Conservation (phyloP, 1,140 invertebrate species). For the Wiebesia pumilae region DNA sequence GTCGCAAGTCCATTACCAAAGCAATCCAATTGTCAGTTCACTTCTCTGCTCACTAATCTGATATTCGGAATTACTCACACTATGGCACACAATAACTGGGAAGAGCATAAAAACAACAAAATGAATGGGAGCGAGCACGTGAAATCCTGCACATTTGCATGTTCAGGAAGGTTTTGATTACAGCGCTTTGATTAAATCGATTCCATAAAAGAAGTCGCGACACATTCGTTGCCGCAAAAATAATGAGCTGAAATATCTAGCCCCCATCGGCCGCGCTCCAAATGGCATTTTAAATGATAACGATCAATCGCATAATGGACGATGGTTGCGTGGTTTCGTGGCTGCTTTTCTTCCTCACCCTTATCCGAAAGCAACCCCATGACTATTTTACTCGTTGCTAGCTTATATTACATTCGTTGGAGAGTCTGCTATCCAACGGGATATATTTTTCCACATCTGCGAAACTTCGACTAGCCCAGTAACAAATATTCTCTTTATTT, state of each 20-base stretch:
- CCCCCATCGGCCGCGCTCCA: neutral
- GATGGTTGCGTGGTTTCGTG: neutral
- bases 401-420: neutral
- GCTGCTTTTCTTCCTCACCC: neutral
- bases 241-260: conserved; percentile 25
- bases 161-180: neutral
- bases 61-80: neutral
- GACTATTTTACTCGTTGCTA: neutral
- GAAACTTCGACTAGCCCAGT: neutral
- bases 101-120: neutral
- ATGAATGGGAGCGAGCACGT: neutral
- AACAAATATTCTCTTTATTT: too few relatives aligned
- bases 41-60: neutral
- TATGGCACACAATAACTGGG: neutral
- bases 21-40: neutral
- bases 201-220: neutral
- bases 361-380: neutral
- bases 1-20: neutral
- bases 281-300: conserved; percentile 7
- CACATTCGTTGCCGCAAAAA: neutral
- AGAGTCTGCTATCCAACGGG: neutral
- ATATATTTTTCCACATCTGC: neutral
- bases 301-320: neutral
- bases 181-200: conserved; percentile 23
- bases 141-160: neutral